These are phyloP conservation scores for Sinocyclocheilus anshuiensis DNA, from an alignment of 2,113 vertebrate species.

Conservation along the genomic window DNA sequence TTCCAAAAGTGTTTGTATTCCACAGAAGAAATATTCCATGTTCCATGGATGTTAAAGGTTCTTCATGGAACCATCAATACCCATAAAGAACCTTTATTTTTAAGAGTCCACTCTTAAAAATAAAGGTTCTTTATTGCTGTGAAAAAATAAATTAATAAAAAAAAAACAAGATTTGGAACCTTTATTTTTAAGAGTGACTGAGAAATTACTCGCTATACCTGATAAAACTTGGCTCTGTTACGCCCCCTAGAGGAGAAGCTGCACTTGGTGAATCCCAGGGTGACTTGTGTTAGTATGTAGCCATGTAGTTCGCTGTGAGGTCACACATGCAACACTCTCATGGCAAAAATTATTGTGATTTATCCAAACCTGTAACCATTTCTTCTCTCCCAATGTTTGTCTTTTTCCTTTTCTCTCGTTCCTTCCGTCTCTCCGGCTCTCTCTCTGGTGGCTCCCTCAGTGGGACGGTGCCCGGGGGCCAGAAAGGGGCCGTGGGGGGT, in stretches of 20 bases:
- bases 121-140: too few relatives aligned
- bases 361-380: conserved; percentile 60
- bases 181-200: too few relatives aligned
- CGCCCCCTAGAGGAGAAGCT: conserved; percentile 21
- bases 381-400: conserved; percentile 65
- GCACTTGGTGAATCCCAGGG: neutral
- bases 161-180: too few relatives aligned
- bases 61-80: too few relatives aligned
- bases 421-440: conserved; percentile 51
- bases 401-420: conserved; percentile 61
- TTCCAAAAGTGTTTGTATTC: too few relatives aligned
- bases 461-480: conserved; percentile 90
- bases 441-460: conserved; percentile 76
- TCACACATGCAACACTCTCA: conserved; percentile 36
- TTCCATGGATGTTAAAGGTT: too few relatives aligned
- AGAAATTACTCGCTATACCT: too few relatives aligned
- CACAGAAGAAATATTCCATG: too few relatives aligned
- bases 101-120: too few relatives aligned
- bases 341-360: conserved; percentile 12
- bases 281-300: neutral
- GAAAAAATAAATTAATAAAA: too few relatives aligned
- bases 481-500: conserved; percentile 86
- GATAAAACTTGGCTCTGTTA: neutral
- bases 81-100: too few relatives aligned
- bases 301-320: neutral